Percentiles rank a stretch among this genome's conserved stretches.
phyloP scores from a whole-genome alignment of 2,888 invertebrate genomes.

The Pseudoips prasinana region DNA sequence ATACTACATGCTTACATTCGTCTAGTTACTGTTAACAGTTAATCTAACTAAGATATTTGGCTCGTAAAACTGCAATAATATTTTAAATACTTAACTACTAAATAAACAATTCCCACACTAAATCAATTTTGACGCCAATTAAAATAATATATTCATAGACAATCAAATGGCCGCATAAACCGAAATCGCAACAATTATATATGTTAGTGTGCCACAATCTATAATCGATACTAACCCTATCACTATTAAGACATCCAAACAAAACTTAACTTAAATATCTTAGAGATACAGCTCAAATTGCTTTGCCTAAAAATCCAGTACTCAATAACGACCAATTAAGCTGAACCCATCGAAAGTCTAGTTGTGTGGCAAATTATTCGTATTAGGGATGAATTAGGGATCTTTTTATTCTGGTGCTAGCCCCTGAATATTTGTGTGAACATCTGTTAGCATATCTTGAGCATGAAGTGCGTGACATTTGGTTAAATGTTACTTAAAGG shows the following conservation, averaged over 20 bases:
- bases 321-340: conserved; percentile 4
- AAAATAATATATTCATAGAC: conserved; percentile 29
- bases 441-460: conserved; percentile 64
- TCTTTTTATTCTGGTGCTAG: conserved; percentile 8
- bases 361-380: conserved; percentile 1
- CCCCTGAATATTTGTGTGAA: conserved; percentile 33
- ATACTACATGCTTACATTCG: too few relatives aligned
- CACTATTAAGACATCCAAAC: conserved; percentile 8
- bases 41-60: too few relatives aligned
- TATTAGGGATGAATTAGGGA: conserved; percentile 6
- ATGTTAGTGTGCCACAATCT: conserved; percentile 53
- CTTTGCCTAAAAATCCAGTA: background rate
- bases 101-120: too few relatives aligned
- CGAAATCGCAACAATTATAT: conserved; percentile 34
- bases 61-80: too few relatives aligned
- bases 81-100: too few relatives aligned
- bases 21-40: too few relatives aligned
- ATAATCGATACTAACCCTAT: conserved; percentile 50
- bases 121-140: conserved; percentile 3
- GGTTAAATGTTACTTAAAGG: conserved; percentile 59
- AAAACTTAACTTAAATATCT: conserved; percentile 3
- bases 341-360: conserved; percentile 9
- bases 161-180: conserved; percentile 14
- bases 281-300: conserved; percentile 13
- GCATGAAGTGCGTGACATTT: conserved; percentile 63